Evolutionary conservation across 2,888 invertebrate genomes (phyloP), one percentile per base, ranked within the genome.

Genomic region (Prosopocoilus inquinatus): DNA sequence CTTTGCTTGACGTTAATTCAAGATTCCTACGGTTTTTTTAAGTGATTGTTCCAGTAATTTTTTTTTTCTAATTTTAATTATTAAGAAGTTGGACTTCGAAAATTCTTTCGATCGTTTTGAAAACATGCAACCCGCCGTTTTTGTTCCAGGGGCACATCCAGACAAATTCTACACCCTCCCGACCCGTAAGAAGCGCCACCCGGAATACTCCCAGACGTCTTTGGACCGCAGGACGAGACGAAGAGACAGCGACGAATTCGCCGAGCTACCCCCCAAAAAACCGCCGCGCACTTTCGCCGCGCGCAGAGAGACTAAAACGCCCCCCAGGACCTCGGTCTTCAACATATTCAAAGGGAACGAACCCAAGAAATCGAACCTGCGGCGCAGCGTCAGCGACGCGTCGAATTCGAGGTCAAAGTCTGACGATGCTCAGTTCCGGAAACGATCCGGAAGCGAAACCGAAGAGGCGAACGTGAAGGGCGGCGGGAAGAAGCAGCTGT

Each of bases 101-200:
- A 20, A 20, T 20, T n/a, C n/a, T n/a, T n/a, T 3, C 20, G 20
- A 3, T 20, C 20, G 20, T 20, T 20, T 20, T 20, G 20, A 20
- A 1, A 20, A 20, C 2, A 2, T 20, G 20, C 20, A 20, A 20
- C 1, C 3, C 4, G 20, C 20, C 20, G 12, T 50, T 33, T 56
- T 58, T 57, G 11, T 73, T 72, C 35, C 67, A 77, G 77, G 74
- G 58, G 64, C 62, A 9, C 59, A 62, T 36, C 82, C 84, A n/a
- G 83, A 83, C 47, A 85, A 86, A 67, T 88, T 87, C 70, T 85
- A 83, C 77, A 88, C 87, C 9, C 78, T 87, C 67, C 89, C 84
- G 47, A 84, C 81, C 68, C 83, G 85, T 66, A 83, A 78, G 59
- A 75, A 75, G 61, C 75, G 75, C 53, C 69, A 71, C 59, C 75